Evolutionary conservation across 1,140 invertebrate species (phyloP).

Genomic region (Elymnias hypermnestra): DNA sequence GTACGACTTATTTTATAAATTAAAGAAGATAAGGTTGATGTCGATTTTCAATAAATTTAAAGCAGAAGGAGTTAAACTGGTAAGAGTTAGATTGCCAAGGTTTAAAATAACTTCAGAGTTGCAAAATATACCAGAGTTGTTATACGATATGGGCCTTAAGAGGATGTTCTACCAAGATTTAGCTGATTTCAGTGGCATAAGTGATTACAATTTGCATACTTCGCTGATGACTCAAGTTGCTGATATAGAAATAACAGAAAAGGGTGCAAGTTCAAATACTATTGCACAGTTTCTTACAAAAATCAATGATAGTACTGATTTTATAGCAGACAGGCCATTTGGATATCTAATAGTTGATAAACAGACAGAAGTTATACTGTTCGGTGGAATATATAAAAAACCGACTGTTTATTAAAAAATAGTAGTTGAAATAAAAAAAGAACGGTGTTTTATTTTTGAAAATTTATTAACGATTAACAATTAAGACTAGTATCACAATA

Average conservation of each 20-base stretch:
- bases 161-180: constrained; percentile 77
- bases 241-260: constrained; percentile 83
- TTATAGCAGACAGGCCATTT: constrained; percentile 67
- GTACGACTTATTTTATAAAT: constrained; percentile 50
- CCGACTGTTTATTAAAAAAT: constrained; percentile 33
- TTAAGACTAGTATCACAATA: constrained; percentile 57
- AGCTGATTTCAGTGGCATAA: constrained; percentile 80
- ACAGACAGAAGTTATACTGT: constrained; percentile 63
- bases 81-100: constrained; percentile 78
- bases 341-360: constrained; percentile 71
- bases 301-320: constrained; percentile 28
- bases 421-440: neutral
- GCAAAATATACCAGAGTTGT: constrained; percentile 71
- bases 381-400: constrained; percentile 58
- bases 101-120: constrained; percentile 80
- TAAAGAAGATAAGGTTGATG: constrained; percentile 70
- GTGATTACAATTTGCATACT: constrained; percentile 66
- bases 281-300: constrained; percentile 61
- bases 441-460: constrained; percentile 11
- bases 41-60: constrained; percentile 69
- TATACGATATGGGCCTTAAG: constrained; percentile 80
- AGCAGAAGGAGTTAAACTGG: constrained; percentile 47
- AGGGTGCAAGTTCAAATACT: constrained; percentile 80
- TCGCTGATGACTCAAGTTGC: constrained; percentile 79
- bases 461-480: constrained; percentile 22